A percentile compares a stretch with the other conserved stretches of the same genome.
These are phyloP conservation scores for Larimichthys crocea DNA, from an alignment of 2,113 vertebrate genomes.

Conservation along the genomic window DNA sequence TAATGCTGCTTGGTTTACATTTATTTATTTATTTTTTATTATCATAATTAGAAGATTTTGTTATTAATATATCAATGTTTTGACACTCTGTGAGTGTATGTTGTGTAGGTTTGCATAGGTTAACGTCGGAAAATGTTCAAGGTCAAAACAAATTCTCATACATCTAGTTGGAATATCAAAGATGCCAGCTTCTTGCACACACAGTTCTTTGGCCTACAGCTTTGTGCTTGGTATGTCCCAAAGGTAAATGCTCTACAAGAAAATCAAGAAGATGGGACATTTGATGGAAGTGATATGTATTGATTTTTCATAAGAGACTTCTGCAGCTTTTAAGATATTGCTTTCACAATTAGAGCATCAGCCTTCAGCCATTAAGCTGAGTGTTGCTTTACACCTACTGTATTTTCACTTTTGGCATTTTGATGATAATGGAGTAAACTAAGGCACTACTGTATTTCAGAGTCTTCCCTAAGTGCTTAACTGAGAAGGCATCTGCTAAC, in stretches of 20 bases:
- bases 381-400: conserved; percentile 64
- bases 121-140: no score
- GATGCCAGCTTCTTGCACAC: neutral
- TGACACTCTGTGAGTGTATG: no score
- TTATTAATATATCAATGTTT: no score
- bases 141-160: conserved; percentile 1
- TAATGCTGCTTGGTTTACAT: no score
- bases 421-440: conserved; percentile 60
- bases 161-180: neutral
- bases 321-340: conserved; percentile 83
- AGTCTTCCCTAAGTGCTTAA: conserved; percentile 20
- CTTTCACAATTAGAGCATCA: conserved; percentile 80
- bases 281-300: conserved; percentile 73
- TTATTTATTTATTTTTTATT: no score
- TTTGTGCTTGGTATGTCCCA: neutral
- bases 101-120: no score
- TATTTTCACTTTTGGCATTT: conserved; percentile 68
- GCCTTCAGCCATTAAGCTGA: conserved; percentile 67
- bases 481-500: conserved; percentile 5
- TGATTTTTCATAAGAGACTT: conserved; percentile 77
- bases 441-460: conserved; percentile 21
- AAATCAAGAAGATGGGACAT: conserved; percentile 62
- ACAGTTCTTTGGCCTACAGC: neutral
- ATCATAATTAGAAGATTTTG: no score
- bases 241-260: conserved; percentile 16